Evolutionary conservation across 1,140 invertebrate genomes (phyloP).

Genomic region (Cydia amplana): DNA sequence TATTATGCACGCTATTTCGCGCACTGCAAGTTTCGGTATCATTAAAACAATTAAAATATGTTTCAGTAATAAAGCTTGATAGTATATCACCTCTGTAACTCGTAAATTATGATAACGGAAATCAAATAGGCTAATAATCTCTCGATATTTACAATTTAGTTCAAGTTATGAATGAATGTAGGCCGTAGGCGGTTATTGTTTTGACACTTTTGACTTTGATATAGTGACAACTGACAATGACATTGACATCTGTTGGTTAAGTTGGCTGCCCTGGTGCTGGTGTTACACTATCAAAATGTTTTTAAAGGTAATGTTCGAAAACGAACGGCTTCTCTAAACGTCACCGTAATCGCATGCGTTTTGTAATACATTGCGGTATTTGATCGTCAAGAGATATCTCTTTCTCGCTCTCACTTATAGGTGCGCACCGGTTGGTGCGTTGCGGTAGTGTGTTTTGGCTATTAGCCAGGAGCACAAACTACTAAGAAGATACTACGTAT

Average conservation of each 20-base stretch:
- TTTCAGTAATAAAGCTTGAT: constrained; percentile 9
- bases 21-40: not conserved
- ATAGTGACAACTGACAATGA: not conserved
- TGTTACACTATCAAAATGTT: not conserved
- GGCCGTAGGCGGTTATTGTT: constrained; percentile 20
- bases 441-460: too few species aligned
- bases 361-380: too few species aligned
- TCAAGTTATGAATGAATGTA: not conserved
- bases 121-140: not conserved
- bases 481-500: too few species aligned
- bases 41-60: not conserved
- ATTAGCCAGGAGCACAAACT: too few species aligned
- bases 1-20: not conserved
- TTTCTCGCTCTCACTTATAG: too few species aligned
- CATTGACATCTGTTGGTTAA: not conserved
- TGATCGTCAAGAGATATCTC: too few species aligned
- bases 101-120: constrained; percentile 4
- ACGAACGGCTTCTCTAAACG: too few species aligned
- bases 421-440: too few species aligned
- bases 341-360: too few species aligned
- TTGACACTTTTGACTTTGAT: constrained; percentile 18
- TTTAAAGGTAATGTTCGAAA: too few species aligned
- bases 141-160: constrained; percentile 9
- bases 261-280: not conserved
- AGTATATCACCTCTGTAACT: not conserved